Evolutionary conservation across 2,888 invertebrate genomes (phyloP), one percentile per base, ranked within the genome.

Genomic region (Chelonus formosanus): DNA sequence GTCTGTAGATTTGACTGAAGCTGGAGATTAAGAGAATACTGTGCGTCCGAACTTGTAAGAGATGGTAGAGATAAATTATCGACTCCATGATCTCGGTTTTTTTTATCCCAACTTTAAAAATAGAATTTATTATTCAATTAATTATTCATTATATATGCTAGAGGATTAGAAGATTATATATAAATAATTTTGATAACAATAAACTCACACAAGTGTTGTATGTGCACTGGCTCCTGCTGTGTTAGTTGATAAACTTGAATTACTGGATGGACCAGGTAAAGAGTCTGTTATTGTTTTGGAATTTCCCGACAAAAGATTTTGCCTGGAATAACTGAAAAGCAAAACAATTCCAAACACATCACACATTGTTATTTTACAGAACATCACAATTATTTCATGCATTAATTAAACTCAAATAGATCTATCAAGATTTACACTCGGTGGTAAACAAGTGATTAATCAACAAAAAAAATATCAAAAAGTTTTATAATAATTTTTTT

Each of bases 301-400:
- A 78, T 85, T 88, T 63, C 90, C 90, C 48, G 93, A 93, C 54
- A 95, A 87, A 67, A 95, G 88, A 84, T 95, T 95, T 86, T 95
- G 95, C 61, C 95, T 90, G 45, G 95, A 95, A 84, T 95, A 95
- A 83, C 94, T 95, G 87, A 64, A 88, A 86, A 84, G 76, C 72
- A 73, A 68, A 50, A 47, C 4, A 48, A 50, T 35, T 35, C 57
- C 48, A 74, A 56, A 63, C 65, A 65, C 67, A 65, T 65, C 59
- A 50, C 48, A 50, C 59, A 34, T 1, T 47, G 47, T 36, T 43
- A 50, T 48, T 32, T 52, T 48, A 20, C 20, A 20, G 20, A 20
- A 20, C 20, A 20, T 20, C 20, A 20, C 20, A 20, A 20, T 20
- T 20, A 20, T 32, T 32, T 48, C 40, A 40, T 40, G 40, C 20